Evolutionary conservation across 2,797 vertebrate species (phyloP).

Genomic region (Varecia variegata): DNA sequence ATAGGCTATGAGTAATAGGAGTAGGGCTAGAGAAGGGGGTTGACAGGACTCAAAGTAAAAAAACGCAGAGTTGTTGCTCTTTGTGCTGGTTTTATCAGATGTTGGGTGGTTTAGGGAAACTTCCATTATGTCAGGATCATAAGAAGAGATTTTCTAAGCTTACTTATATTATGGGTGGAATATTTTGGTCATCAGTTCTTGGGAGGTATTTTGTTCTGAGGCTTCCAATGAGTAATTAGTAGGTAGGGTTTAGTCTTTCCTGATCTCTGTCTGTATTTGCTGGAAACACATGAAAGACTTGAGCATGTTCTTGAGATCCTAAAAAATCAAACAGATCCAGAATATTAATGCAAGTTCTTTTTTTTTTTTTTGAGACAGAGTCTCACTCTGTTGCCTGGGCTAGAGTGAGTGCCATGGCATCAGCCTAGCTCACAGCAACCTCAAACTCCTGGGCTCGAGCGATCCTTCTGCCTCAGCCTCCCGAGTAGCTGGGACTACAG

Average conservation of each 20-base stretch:
- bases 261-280: not conserved
- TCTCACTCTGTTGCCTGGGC: no score
- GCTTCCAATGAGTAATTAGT: constrained; percentile 14
- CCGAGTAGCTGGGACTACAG: no score
- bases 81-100: constrained; percentile 67
- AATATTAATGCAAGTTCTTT: constrained; percentile 52
- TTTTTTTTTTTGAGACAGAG: no score
- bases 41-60: constrained; percentile 79
- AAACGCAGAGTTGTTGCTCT: constrained; percentile 77
- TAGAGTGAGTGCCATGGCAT: no score
- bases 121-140: constrained; percentile 41
- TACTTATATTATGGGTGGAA: not conserved
- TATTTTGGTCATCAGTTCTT: constrained; percentile 22
- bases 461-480: no score
- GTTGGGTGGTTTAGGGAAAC: constrained; percentile 42
- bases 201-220: constrained; percentile 1
- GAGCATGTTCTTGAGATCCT: constrained; percentile 27
- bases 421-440: no score
- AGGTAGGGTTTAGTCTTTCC: not conserved
- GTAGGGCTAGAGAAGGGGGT: constrained; percentile 72
- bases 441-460: no score
- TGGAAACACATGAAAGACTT: not conserved
- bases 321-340: constrained; percentile 48
- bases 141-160: constrained; percentile 2
- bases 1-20: constrained; percentile 83